These are phyloP conservation scores for Hystrix cristata DNA, from an alignment of 2,113 vertebrate genomes.

Conservation along the genomic window DNA sequence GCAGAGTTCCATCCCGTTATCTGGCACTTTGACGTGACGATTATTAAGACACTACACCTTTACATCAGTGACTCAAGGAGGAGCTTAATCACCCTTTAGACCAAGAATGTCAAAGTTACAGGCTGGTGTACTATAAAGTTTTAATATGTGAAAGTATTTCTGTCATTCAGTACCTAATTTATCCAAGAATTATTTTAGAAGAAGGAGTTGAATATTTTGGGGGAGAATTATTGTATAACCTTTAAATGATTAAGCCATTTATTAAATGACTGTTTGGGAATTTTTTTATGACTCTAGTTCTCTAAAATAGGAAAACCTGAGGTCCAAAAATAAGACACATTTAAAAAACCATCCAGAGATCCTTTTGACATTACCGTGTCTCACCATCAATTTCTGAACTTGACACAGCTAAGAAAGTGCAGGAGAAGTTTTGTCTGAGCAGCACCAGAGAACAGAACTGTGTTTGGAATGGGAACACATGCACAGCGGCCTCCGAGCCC, in stretches of 20 bases:
- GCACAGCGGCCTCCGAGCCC: background rate
- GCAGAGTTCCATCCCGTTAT: background rate
- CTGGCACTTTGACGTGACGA: conserved; percentile 36
- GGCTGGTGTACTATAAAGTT: background rate
- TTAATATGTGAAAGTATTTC: background rate
- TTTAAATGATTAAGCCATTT: background rate
- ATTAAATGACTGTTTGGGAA: background rate
- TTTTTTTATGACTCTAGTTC: background rate
- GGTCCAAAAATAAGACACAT: background rate
- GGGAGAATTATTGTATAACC: background rate
- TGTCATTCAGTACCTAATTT: conserved; percentile 21
- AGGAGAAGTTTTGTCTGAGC: background rate
- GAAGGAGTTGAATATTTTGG: background rate
- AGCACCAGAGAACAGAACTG: background rate
- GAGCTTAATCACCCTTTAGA: background rate
- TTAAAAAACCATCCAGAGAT: background rate
- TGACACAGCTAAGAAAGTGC: background rate
- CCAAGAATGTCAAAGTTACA: background rate
- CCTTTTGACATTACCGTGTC: background rate
- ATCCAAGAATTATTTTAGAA: conserved; percentile 26
- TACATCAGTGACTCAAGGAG: conserved; percentile 19
- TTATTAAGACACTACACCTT: conserved; percentile 2
- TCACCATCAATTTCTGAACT: background rate
- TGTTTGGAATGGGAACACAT: background rate
- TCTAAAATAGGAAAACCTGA: conserved; percentile 14